phyloP scores from a whole-genome alignment of 2,113 vertebrate genomes.

The Talpa occidentalis region DNA sequence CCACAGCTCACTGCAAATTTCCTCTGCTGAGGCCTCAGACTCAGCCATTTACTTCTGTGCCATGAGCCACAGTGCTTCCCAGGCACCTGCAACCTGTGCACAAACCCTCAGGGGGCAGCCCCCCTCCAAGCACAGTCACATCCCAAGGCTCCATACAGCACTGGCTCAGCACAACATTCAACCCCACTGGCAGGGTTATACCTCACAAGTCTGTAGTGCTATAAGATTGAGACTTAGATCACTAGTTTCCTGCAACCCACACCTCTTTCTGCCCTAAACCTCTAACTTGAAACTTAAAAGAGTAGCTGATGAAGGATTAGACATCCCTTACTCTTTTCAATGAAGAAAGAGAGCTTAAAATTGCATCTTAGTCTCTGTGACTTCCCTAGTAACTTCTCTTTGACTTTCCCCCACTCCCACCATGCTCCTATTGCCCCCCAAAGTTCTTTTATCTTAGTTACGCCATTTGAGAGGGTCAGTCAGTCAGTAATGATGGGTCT shows the following conservation, averaged over 20 bases:
- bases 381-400: no score
- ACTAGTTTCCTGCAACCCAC: background rate
- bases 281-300: background rate
- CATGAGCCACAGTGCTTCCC: background rate
- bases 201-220: background rate
- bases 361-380: no score
- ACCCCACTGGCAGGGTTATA: background rate
- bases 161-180: background rate
- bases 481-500: no score
- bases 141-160: accelerated
- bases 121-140: background rate
- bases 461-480: no score
- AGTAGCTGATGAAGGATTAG: background rate
- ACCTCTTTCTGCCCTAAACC: background rate
- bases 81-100: background rate
- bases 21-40: constrained; percentile 35
- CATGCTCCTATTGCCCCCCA: no score
- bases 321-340: background rate
- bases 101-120: background rate
- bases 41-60: constrained; percentile 56
- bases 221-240: background rate
- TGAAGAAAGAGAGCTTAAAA: background rate
- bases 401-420: no score
- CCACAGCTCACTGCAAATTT: background rate
- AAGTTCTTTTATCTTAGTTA: no score